Conservation (phyloP, 2,113 vertebrate genomes). For the Callipepla squamata region DNA sequence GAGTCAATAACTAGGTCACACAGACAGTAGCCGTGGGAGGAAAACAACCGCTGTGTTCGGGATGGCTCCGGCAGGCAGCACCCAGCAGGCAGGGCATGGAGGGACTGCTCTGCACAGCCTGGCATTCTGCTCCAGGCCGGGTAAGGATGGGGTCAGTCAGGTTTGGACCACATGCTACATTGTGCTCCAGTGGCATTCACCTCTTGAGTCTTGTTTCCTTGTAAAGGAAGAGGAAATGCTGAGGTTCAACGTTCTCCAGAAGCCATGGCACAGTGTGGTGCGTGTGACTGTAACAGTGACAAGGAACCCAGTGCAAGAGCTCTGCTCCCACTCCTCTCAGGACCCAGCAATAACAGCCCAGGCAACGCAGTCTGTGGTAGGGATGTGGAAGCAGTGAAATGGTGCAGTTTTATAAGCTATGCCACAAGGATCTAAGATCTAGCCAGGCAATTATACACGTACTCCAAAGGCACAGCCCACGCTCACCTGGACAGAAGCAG, state of each 20-base stretch:
- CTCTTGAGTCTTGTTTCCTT: too few species aligned
- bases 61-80: not conserved
- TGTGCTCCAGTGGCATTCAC: not conserved
- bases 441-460: not conserved
- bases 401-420: not conserved
- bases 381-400: fast-evolving
- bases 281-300: not conserved
- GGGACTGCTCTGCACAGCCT: not conserved
- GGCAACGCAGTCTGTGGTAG: fast-evolving
- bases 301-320: too few species aligned
- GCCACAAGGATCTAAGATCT: fast-evolving
- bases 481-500: not conserved
- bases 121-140: not conserved
- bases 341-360: not conserved
- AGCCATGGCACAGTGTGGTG: not conserved
- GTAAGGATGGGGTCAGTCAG: too few species aligned
- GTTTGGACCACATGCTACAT: not conserved
- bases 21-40: not conserved
- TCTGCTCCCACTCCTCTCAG: not conserved
- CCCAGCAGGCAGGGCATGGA: not conserved
- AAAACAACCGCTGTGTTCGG: not conserved
- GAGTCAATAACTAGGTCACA: conserved; percentile 44
- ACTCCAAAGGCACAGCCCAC: fast-evolving
- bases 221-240: not conserved
- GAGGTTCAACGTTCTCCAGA: not conserved